Evolutionary conservation across 2,888 invertebrate species (phyloP), one percentile per base, ranked within the genome.

Genomic region (Synergus laeviventris): DNA sequence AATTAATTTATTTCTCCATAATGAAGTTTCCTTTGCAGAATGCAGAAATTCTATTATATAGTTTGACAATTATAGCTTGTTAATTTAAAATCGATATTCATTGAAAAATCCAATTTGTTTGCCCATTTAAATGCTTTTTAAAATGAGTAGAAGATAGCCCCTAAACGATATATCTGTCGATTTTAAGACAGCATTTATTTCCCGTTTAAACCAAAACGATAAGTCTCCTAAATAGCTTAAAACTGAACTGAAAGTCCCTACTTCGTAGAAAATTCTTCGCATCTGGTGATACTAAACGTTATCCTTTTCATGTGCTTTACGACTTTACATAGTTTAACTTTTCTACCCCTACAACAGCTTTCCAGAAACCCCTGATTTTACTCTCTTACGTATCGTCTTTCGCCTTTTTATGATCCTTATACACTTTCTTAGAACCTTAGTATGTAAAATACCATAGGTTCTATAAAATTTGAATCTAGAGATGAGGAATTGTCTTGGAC

Each of bases 241-340:
- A 70, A 70, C 9, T 49, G n/a, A 70, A 31, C 70, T 49, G 11
- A 49, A 49, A 45, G 49, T 36, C n/a, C 31, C 45, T 70, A 49
- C 31, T 70, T 49, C 70, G n/a, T 31, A 31, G 49, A 49, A 70
- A 45, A 70, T 70, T 31, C 70, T 49, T 49, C 49, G 45, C 70
- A 70, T 70, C 70, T 70, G 49, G 70, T 70, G 45, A 66, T 45
- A 39, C 64, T 66, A 66, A 64, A 64, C 64, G 66, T 70, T 70
- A 70, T 70, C 70, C 70, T 49, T 70, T 70, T 70, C 45, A 70
- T 45, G 49, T 49, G 45, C 45, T 66, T 66, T 66, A 66, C 45
- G 45, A 70, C 70, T 49, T 70, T 24, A 64, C 66, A 49, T 70
- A 49, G 31, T 70, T 70, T n/a, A 49, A 70, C 31, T 49, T 70